Evolutionary conservation across 1,140 invertebrate genomes (phyloP).

Genomic region (Dendroctonus valens): DNA sequence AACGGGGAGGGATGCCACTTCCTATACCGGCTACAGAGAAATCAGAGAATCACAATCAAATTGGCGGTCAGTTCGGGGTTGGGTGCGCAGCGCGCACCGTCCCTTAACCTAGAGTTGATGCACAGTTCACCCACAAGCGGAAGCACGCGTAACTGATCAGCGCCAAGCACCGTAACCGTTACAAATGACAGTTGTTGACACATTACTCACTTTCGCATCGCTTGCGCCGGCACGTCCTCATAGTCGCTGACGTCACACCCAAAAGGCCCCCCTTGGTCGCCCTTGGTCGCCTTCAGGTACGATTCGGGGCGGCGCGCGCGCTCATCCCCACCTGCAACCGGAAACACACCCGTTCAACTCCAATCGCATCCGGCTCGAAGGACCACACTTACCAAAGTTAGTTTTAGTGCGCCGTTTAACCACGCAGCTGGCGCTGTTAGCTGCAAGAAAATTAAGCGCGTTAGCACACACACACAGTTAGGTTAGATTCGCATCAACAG

Average conservation of each 20-base stretch:
- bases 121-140: no score
- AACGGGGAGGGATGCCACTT: conserved; percentile 70
- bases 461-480: conserved; percentile 10
- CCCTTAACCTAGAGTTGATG: no score
- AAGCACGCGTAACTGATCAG: no score
- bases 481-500: neutral
- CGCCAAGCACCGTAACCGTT: neutral
- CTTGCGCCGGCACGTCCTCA: conserved; percentile 57
- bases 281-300: conserved; percentile 85
- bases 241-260: conserved; percentile 65
- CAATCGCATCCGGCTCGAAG: conserved; percentile 49
- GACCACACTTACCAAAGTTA: conserved; percentile 46
- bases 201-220: conserved; percentile 58
- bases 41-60: neutral
- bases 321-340: conserved; percentile 67
- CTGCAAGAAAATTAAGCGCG: conserved; percentile 22
- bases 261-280: conserved; percentile 65
- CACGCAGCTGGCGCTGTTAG: conserved; percentile 39
- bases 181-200: neutral
- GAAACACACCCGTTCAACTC: conserved; percentile 80
- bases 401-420: conserved; percentile 48
- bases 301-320: conserved; percentile 83
- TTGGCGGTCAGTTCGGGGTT: no score
- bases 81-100: no score
- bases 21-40: conserved; percentile 59